Evolutionary conservation across 2,888 invertebrate genomes (phyloP), one percentile per base, ranked within the genome.

Genomic region (Torymus tubicola): DNA sequence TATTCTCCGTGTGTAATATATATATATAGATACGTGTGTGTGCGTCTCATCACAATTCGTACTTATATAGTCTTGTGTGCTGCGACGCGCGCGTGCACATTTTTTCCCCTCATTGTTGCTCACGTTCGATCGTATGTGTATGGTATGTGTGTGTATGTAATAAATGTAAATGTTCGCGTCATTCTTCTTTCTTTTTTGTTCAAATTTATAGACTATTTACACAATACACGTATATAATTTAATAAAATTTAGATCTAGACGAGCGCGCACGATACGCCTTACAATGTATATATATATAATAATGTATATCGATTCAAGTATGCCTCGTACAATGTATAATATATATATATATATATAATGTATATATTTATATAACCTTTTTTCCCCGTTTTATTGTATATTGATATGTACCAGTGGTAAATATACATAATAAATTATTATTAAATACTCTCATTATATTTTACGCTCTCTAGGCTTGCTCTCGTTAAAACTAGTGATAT

Each of bases 401-500:
- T 70, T 80, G 53, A 61, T 75, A 63, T 63, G 24, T 75, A 57
- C 50, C 31, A 52, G 42, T 70, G 50, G 58, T 81, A 65, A 78
- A 73, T 78, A 53, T 81, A 58, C 31, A 4, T 74, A 64, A 65
- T 78, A 81, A 81, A 73, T 70, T 52, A 73, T 58, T 63, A 31
- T 78, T 73, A 70, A 73, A 78, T 73, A 75, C 57, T 76, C 67
- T 75, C 55, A 57, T 63, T 57, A 73, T 72, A 4, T 31, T 31
- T 0, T 63, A 63, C 24, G 21, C 24, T 63, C 61, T 60, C 69
- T 74, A 78, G 58, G 78, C 64, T 80, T 75, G 63, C 78, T 24
- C 58, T 78, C 64, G 64, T 83, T 85, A 84, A 63, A 83, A 84
- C 86, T 89, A 89, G 82, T 88, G 87, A 89, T 89, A 89, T 88